phyloP scores from a whole-genome alignment of 53 echinoderm and acorn worm species.

The Holothuria leucospilota region DNA sequence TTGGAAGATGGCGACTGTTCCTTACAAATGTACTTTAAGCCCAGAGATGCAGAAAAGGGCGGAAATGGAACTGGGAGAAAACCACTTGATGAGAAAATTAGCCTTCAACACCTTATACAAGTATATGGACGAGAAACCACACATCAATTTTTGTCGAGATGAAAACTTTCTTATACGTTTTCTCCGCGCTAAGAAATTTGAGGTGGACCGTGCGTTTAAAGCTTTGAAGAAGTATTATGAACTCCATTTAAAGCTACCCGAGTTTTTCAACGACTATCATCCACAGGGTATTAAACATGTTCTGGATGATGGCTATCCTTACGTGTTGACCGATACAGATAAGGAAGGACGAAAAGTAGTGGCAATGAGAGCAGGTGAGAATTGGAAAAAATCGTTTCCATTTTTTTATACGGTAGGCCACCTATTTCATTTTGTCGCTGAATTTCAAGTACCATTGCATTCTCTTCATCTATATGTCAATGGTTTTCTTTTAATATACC shows the following conservation, averaged over 20 bases:
- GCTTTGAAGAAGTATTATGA: constrained; percentile 93
- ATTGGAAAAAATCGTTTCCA: not conserved
- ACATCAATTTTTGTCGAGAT: constrained; percentile 83
- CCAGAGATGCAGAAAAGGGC: constrained; percentile 73
- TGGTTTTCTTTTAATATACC: too few species aligned
- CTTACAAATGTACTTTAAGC: constrained; percentile 72
- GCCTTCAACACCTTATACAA: constrained; percentile 70
- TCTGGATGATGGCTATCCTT: constrained; percentile 84
- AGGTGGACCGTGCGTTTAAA: constrained; percentile 86
- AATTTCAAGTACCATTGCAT: not conserved
- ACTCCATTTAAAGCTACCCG: constrained; percentile 83
- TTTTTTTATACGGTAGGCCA: not conserved
- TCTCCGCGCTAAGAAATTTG: constrained; percentile 93
- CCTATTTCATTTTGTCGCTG: not conserved
- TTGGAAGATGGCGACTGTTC: constrained; percentile 40
- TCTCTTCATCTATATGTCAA: not conserved
- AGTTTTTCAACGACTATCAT: constrained; percentile 83
- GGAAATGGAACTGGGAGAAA: constrained; percentile 88
- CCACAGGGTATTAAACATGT: constrained; percentile 81
- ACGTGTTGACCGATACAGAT: constrained; percentile 75
- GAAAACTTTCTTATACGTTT: constrained; percentile 85
- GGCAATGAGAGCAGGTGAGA: constrained; percentile 80
- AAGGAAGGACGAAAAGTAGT: constrained; percentile 82
- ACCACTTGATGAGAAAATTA: constrained; percentile 60
- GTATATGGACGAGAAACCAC: constrained; percentile 74